phyloP scores from a whole-genome alignment of 2,113 vertebrate genomes.

The Shinisaurus crocodilurus region DNA sequence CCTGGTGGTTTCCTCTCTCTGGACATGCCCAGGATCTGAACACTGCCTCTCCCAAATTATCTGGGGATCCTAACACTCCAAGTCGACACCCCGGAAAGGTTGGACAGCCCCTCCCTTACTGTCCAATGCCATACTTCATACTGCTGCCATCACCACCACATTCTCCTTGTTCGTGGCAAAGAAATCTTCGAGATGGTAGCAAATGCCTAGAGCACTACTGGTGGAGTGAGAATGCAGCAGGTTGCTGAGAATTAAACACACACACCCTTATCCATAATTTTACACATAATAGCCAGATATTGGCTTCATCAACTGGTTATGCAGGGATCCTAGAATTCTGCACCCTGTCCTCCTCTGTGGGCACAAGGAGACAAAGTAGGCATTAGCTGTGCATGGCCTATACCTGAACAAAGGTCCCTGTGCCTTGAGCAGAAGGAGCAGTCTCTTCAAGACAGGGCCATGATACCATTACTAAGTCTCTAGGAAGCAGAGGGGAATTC shows the following conservation, averaged over 20 bases:
- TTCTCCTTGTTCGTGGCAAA: not conserved
- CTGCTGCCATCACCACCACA: not conserved
- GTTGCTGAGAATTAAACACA: not conserved
- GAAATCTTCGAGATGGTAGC: not conserved
- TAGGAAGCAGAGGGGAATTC: not conserved
- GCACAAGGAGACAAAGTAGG: not conserved
- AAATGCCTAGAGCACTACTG: not conserved
- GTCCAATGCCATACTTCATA: not conserved
- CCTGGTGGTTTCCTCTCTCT: not conserved
- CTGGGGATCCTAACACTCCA: not conserved
- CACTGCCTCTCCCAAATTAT: not conserved
- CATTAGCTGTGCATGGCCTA: not conserved
- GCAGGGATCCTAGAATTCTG: not conserved
- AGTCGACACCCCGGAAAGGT: not conserved
- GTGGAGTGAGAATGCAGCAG: not conserved
- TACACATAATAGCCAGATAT: not conserved
- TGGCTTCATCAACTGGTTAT: not conserved
- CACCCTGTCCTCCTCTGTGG: not conserved
- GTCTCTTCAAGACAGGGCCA: not conserved
- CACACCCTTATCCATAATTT: not conserved
- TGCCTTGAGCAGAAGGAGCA: not conserved
- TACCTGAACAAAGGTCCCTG: not conserved
- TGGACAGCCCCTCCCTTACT: too few species aligned
- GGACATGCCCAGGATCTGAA: not conserved
- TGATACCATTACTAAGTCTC: not conserved